Evolutionary conservation across 2,113 vertebrate species (phyloP), one percentile per base, ranked within the genome.

Genomic region (Dromas ardeola): DNA sequence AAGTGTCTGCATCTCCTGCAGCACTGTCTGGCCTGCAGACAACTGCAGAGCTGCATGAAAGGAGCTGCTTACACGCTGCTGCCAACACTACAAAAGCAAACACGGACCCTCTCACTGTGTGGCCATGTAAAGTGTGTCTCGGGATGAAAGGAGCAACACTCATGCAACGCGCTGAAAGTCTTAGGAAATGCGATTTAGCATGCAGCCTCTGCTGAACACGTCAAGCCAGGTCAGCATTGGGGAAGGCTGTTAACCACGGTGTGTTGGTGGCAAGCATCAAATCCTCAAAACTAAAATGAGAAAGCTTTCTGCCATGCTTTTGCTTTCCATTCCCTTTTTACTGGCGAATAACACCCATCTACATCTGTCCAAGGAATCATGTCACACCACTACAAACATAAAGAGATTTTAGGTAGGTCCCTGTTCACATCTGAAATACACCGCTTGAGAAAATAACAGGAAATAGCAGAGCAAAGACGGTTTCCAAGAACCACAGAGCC

Each of bases 401-500:
- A 50, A 79, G 76, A 62, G 42, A 42, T 73, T 72, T 34, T 56
- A 30, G 36, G 70, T 27, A 62, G 52, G 65, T 56, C 47, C 67
- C 38, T 0, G 0, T 45, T 92, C 67, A 56, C 55, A 59, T 76
- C 77, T 81, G 80, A 81, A 71, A 65, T 21, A 38, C 23, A 40
- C 52, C 76, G 38, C 52, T 61, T 78, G 56, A 94, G 83, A 74
- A 92, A 90, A 52, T 11, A 86, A 95, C 80, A 92, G 94, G 96
- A 95, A 97, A 84, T 29, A 50, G 82, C 73, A 67, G 50, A 86
- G 65, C 76, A 74, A 90, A 88, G 76, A 38, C 0, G 1, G 73
- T 56, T 93, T 97, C 92, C 83, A 84, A 81, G 83, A 97, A 91
- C 52, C 81, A 78, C 32, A 42, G 61, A 84, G 83, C 81, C 86